Conservation (phyloP, 2,113 vertebrate genomes). For the Notarius quadriscutis region DNA sequence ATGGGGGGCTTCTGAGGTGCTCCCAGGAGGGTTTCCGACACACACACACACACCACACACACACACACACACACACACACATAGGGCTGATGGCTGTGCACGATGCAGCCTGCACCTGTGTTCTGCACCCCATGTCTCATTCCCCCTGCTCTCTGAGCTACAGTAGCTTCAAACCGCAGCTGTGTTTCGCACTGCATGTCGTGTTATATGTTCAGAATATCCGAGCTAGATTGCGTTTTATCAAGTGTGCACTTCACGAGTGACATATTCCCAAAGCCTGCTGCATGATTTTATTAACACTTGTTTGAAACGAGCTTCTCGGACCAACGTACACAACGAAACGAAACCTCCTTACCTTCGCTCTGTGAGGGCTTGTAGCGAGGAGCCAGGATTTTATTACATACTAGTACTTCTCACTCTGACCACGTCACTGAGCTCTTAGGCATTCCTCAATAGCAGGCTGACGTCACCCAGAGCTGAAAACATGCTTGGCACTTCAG, state of each 20-base stretch:
- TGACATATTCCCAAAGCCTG: slow-evolving; percentile 19
- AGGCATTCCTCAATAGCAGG: slow-evolving; percentile 34
- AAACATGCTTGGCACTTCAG: slow-evolving; percentile 44
- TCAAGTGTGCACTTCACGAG: slow-evolving; percentile 24
- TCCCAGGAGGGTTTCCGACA: slow-evolving; percentile 47
- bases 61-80: neutral
- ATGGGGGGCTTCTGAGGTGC: slow-evolving; percentile 60
- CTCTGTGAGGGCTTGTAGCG: neutral
- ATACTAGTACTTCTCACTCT: neutral
- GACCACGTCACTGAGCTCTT: neutral
- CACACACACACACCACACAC: slow-evolving; percentile 49
- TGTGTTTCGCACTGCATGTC: slow-evolving; percentile 25
- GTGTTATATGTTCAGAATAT: slow-evolving; percentile 42
- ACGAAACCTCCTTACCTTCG: neutral
- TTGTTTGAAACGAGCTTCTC: neutral
- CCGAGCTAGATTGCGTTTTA: slow-evolving; percentile 19
- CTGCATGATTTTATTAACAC: neutral
- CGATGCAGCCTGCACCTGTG: slow-evolving; percentile 62
- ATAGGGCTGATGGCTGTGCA: slow-evolving; percentile 50
- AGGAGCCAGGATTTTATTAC: slow-evolving; percentile 10
- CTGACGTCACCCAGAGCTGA: slow-evolving; percentile 32
- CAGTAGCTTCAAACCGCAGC: slow-evolving; percentile 44
- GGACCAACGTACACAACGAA: neutral
- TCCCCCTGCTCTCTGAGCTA: slow-evolving; percentile 54
- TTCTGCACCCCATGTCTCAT: slow-evolving; percentile 44